Conservation (phyloP, 53 echinoderm and acorn worm genomes). For the Paracentrotus lividus region DNA sequence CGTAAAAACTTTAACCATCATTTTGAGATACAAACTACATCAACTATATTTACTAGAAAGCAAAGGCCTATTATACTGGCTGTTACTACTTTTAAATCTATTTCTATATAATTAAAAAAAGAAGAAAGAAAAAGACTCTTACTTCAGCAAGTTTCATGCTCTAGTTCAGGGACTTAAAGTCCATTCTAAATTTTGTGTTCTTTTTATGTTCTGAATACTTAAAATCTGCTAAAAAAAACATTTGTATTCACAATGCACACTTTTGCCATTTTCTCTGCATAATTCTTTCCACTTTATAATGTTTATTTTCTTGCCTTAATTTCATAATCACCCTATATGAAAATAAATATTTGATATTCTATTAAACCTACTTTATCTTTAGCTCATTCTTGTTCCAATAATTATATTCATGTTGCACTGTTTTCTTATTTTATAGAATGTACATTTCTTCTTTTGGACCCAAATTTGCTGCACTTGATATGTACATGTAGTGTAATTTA, state of each 20-base stretch:
- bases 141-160: no score
- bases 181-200: no score
- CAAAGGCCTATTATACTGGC: no score
- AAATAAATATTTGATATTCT: not conserved
- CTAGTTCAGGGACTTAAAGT: no score
- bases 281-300: not conserved
- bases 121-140: no score
- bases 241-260: not conserved
- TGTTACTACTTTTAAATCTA: no score
- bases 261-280: not conserved
- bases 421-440: not conserved
- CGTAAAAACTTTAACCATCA: no score
- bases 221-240: no score
- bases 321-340: not conserved
- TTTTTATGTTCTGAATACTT: no score
- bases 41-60: no score
- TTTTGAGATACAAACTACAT: no score
- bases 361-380: not conserved
- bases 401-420: not conserved
- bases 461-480: not conserved
- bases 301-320: not conserved
- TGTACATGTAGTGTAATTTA: not conserved
- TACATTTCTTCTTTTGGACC: not conserved
- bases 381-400: not conserved
- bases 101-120: no score